Conservation (phyloP, 2,113 vertebrate genomes). For the Sphaerodactylus townsendi region DNA sequence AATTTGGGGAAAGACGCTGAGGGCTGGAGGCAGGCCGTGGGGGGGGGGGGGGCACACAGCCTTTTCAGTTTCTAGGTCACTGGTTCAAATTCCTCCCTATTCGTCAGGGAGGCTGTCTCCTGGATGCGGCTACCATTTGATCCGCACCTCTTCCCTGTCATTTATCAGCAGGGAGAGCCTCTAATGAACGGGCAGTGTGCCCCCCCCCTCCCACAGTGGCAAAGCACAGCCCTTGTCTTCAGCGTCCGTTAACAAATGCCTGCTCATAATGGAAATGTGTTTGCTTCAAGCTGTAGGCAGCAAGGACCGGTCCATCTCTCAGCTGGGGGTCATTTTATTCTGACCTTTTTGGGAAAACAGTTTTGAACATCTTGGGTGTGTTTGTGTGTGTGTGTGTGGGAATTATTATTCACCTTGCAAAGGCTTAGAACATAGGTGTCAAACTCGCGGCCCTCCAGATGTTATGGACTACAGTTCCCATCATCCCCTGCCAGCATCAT, state of each 20-base stretch:
- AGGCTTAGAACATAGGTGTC: too few species aligned
- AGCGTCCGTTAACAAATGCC: background rate
- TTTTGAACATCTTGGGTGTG: too few species aligned
- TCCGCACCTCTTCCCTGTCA: slow-evolving; percentile 51
- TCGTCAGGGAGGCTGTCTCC: slow-evolving; percentile 35
- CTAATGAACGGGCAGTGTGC: slow-evolving; percentile 33
- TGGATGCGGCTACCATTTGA: slow-evolving; percentile 47
- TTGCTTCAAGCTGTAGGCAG: slow-evolving; percentile 38
- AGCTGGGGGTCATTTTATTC: background rate
- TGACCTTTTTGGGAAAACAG: background rate
- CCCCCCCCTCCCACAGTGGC: slow-evolving; percentile 14
- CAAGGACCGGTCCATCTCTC: background rate
- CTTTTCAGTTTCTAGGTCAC: slow-evolving; percentile 24
- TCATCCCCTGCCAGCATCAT: too few species aligned
- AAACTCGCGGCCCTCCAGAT: too few species aligned
- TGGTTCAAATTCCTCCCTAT: slow-evolving; percentile 35
- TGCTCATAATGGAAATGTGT: slow-evolving; percentile 56
- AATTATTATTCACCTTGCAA: too few species aligned
- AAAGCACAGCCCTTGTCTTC: slow-evolving; percentile 43
- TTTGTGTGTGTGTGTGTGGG: too few species aligned
- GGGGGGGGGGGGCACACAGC: background rate
- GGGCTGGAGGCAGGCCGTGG: background rate
- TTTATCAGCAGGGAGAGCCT: slow-evolving; percentile 54
- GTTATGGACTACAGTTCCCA: too few species aligned
- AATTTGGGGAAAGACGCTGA: background rate